Conservation (phyloP, 2,888 invertebrate genomes). For the Pyrochroa serraticornis region DNA sequence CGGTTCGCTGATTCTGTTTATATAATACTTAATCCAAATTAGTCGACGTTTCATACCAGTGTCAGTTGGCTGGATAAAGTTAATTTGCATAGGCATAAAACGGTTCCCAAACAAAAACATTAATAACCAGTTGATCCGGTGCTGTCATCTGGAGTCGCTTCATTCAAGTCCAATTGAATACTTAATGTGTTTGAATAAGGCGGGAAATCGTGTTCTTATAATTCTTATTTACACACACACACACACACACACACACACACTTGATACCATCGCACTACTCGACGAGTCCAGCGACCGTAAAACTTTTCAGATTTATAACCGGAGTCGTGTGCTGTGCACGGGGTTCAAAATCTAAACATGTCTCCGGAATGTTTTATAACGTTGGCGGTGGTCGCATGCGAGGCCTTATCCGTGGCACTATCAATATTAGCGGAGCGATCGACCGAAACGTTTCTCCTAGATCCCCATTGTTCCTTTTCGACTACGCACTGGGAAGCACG, state of each 20-base stretch:
- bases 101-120: conserved; percentile 20
- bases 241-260: background rate
- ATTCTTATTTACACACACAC: conserved; percentile 10
- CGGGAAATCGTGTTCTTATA: conserved; percentile 18
- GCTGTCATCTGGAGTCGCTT: conserved; percentile 23
- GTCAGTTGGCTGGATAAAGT: background rate
- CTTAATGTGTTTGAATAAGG: conserved; percentile 21
- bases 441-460: conserved; percentile 20
- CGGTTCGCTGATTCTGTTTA: too few relatives aligned
- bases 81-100: conserved; percentile 19
- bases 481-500: conserved; percentile 34
- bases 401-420: conserved; percentile 29
- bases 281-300: background rate
- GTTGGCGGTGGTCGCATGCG: conserved; percentile 17
- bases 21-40: too few relatives aligned
- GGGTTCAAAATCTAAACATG: conserved; percentile 27
- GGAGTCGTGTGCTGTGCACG: background rate
- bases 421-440: conserved; percentile 27
- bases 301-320: conserved; percentile 14
- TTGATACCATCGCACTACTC: conserved; percentile 10
- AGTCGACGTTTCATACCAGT: background rate
- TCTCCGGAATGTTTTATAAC: conserved; percentile 31
- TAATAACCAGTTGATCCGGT: conserved; percentile 20
- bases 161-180: conserved; percentile 23
- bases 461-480: conserved; percentile 24